Base-by-base conservation (phyloP, 2,888 invertebrate genomes). In the Athalia circularis region DNA sequence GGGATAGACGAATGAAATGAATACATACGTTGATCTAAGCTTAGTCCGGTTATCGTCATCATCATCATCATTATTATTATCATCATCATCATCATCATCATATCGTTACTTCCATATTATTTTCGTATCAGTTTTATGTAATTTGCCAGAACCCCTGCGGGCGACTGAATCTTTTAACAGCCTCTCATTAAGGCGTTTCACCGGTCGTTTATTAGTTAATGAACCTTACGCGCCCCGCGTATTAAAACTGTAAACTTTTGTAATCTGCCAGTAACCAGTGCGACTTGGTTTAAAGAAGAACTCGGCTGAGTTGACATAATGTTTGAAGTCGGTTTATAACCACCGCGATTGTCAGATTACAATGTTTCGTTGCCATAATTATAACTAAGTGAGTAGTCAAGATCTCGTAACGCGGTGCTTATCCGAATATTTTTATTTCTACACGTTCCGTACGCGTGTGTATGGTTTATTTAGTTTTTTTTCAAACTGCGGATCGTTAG, bases 201-300 rank as follows among this genome's bases (percentile, higher is more conserved):
- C 9, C 62, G 61, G 75, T 59, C 48, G 75, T 75, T 75, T 75
- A 75, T 62, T 64, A 64, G 61, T 75, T 75, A 75, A 75, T 64
- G 75, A 75, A 62, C 75, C 29, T 62, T 72, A 57, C 72, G 72
- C 47, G 70, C 47, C 8, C n/a, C 52, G 13, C 75, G 75, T 62
- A 62, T 75, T 75, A 75, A 64, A 75, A 75, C 64, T 64, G 75
- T 64, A 64, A 75, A 75, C 64, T 75, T 62, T 62, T 64, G 59
- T 75, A 75, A 75, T 64, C 64, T 75, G 62, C 48, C 72, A 57
- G 13, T 72, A 72, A 59, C 75, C 75, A 75, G 75, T 64, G 62
- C 62, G 47, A 45, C 75, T 59, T 11, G 57, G 72, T 11, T 68
- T 3, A 59, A 72, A 13, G 59, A 43, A 72, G 59, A 52, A 57